These are phyloP conservation scores for Thrips palmi DNA, from an alignment of 1,140 invertebrate species.

Conservation along the genomic window DNA sequence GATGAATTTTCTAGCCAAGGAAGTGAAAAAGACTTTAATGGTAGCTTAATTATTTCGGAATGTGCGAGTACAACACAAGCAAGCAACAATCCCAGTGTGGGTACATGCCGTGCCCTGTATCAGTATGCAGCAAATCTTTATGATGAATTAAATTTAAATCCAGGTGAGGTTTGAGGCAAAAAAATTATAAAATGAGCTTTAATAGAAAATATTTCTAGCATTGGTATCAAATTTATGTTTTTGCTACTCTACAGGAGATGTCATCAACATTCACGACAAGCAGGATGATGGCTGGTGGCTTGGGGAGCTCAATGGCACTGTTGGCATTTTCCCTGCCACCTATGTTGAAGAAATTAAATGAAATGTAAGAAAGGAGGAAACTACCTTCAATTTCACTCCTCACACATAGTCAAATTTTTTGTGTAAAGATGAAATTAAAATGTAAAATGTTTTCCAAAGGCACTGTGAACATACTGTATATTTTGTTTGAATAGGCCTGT, in stretches of 20 bases:
- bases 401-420: no score
- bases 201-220: neutral
- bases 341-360: constrained; percentile 56
- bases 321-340: constrained; percentile 83
- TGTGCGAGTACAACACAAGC: constrained; percentile 4
- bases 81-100: neutral
- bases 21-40: constrained; percentile 23
- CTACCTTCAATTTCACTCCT: no score
- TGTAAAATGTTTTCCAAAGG: no score
- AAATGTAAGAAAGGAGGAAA: constrained; percentile 23
- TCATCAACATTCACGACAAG: constrained; percentile 75
- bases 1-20: constrained; percentile 60
- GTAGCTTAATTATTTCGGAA: constrained; percentile 14
- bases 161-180: constrained; percentile 41
- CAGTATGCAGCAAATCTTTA: constrained; percentile 71
- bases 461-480: no score
- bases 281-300: constrained; percentile 92
- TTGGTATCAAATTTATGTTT: neutral
- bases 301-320: constrained; percentile 63
- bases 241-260: constrained; percentile 41
- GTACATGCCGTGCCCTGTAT: constrained; percentile 59
- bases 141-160: constrained; percentile 68
- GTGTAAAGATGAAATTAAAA: no score
- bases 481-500: no score
- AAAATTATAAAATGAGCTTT: neutral